These are phyloP conservation scores for Acrocera orbiculus DNA, from an alignment of 2,888 invertebrate genomes.

Conservation along the genomic window DNA sequence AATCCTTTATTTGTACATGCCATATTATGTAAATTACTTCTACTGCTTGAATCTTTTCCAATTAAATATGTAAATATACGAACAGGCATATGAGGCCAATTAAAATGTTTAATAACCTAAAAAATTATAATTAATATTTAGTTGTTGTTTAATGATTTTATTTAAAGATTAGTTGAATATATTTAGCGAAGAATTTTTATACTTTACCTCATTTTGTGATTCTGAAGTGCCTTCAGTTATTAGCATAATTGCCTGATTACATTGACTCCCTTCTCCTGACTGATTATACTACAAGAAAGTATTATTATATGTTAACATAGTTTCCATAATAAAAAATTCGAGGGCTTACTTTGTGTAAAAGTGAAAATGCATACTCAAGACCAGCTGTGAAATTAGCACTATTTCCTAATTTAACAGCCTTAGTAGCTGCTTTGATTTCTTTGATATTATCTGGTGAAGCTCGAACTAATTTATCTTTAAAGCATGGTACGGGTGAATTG, in stretches of 20 bases:
- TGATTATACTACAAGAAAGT: conserved; percentile 63
- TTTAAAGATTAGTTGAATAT: not conserved
- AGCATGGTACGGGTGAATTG: conserved; percentile 74
- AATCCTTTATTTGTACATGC: conserved; percentile 91
- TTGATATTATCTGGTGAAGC: conserved; percentile 68
- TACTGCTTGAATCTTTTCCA: conserved; percentile 79
- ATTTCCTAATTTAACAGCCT: conserved; percentile 53
- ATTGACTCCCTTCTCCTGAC: conserved; percentile 73
- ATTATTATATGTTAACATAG: too few species aligned
- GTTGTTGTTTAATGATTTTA: not conserved
- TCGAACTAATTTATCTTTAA: conserved; percentile 73
- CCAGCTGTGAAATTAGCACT: conserved; percentile 87
- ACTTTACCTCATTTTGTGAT: conserved; percentile 38
- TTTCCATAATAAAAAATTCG: too few species aligned
- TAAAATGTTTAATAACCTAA: conserved; percentile 57
- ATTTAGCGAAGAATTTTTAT: not conserved
- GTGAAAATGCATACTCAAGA: conserved; percentile 79
- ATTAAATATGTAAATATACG: conserved; percentile 92
- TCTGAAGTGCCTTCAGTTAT: conserved; percentile 83
- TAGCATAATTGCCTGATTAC: conserved; percentile 96
- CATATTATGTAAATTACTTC: conserved; percentile 77
- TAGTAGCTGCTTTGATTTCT: conserved; percentile 59
- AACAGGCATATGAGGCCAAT: conserved; percentile 86
- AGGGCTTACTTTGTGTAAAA: conserved; percentile 58
- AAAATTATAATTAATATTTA: not conserved